These are phyloP conservation scores for Lepisosteus osseus DNA, from an alignment of 2,113 vertebrate species.

Conservation along the genomic window DNA sequence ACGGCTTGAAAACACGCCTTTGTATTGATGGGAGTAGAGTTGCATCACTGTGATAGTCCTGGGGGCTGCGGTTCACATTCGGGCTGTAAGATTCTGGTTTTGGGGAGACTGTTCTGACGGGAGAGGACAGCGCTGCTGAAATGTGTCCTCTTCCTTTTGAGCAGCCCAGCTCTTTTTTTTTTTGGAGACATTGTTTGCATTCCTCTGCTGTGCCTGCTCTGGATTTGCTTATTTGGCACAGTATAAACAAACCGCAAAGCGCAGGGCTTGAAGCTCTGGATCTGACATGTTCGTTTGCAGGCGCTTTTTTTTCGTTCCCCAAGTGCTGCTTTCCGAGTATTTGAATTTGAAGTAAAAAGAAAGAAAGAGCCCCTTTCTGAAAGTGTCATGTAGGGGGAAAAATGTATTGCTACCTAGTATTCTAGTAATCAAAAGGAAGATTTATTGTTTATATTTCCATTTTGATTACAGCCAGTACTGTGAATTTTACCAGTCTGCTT, in stretches of 20 bases:
- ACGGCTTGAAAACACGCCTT: too few relatives aligned
- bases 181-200: neutral
- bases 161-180: neutral
- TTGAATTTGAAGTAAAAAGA: neutral
- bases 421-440: too few relatives aligned
- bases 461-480: too few relatives aligned
- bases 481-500: too few relatives aligned
- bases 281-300: too few relatives aligned
- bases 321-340: too few relatives aligned
- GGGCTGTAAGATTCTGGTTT: neutral
- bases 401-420: too few relatives aligned
- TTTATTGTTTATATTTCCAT: too few relatives aligned
- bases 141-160: neutral
- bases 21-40: too few relatives aligned
- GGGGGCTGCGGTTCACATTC: neutral
- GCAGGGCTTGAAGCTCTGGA: too few relatives aligned
- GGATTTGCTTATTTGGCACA: neutral
- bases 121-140: neutral
- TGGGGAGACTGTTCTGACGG: neutral
- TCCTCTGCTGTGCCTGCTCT: neutral
- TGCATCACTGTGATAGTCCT: too few relatives aligned
- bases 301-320: neutral
- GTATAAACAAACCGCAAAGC: neutral
- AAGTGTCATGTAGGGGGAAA: neutral
- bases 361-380: neutral